Conservation (phyloP, 2,113 vertebrate species). For the Steatornis caripensis region DNA sequence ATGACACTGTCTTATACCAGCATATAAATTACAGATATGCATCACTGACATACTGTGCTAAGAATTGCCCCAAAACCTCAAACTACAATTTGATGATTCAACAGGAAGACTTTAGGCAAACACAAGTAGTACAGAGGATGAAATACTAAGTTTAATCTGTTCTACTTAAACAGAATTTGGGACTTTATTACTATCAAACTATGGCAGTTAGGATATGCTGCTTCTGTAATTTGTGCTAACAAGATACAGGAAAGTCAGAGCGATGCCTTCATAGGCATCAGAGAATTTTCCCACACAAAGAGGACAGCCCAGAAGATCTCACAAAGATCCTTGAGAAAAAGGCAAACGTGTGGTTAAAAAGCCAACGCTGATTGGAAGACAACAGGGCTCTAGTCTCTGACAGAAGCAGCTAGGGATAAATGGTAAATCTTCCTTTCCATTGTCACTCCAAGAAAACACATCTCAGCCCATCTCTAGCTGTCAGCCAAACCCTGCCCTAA, state of each 20-base stretch:
- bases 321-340: neutral
- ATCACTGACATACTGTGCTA: neutral
- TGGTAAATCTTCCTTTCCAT: neutral
- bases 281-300: neutral
- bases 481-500: neutral
- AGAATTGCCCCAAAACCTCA: neutral
- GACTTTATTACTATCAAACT: neutral
- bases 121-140: neutral
- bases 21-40: neutral
- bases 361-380: neutral
- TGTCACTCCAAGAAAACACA: neutral
- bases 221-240: neutral
- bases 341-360: neutral
- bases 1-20: neutral
- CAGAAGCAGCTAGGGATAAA: constrained; percentile 31
- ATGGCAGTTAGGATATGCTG: neutral
- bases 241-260: neutral
- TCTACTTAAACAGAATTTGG: neutral
- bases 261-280: fast-evolving
- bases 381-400: neutral
- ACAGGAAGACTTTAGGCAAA: neutral
- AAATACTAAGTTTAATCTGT: neutral
- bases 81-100: neutral
- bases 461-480: neutral
- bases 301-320: neutral